Evolutionary conservation across 2,888 invertebrate genomes (phyloP), one percentile per base, ranked within the genome.

Genomic region (Perithous albicinctus): DNA sequence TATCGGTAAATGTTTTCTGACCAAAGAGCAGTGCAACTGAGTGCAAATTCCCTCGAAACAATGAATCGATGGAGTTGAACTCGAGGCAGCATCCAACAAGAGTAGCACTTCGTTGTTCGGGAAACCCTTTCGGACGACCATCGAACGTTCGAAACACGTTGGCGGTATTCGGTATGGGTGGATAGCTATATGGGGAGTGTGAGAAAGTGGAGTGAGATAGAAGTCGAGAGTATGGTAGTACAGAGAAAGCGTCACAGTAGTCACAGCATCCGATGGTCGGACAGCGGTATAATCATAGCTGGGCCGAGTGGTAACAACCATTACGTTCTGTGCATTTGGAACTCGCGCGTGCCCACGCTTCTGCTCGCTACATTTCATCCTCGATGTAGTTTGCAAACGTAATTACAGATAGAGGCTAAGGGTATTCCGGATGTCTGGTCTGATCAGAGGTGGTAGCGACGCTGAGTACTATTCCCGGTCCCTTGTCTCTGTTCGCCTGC

Each of bases 261-360:
- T 72, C 56, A 72, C 64, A 63, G 48, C 64, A 78, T 77, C 80
- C 75, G 63, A 78, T 72, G 66, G 77, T 63, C 76, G 51, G 76
- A 75, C 80, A 64, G 78, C 48, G 74, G 29, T 78, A 70, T 81
- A 81, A 83, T 81, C 78, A 78, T 75, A 63, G 78, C 75, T 54
- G 29, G 61, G 38, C 56, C 75, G 80, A 81, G 81, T 76, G 72
- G 63, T 78, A 81, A 81, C 81, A 41, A 73, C 73, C 38, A 72
- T 73, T 78, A 46, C 76, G 66, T 73, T 51, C 48, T 15, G 70
- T 72, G 70, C 32, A 81, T 73, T 76, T 75, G 70, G 29, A 81
- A 81, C 74, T 69, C 59, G 48, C 72, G 15, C 64, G 20, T 12
- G 10, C 63, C 32, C 26, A 4, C 29, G n/a, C 69, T 74, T 54